Conservation (phyloP, 2,797 vertebrate genomes). For the Crenichthys baileyi region DNA sequence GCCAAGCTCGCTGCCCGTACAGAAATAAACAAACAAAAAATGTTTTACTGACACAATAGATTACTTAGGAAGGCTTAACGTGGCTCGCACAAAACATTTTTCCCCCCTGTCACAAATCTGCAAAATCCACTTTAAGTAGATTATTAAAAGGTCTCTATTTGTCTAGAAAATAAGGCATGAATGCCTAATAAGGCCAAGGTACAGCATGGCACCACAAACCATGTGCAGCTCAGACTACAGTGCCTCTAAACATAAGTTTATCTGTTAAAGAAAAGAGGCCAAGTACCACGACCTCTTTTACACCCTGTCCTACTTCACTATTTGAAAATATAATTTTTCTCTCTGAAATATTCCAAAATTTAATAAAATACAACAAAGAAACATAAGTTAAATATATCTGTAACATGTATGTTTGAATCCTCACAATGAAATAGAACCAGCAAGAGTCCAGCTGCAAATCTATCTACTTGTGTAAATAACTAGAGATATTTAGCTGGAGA, state of each 20-base stretch:
- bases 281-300: not conserved
- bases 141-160: constrained; percentile 50
- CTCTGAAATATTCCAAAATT: not conserved
- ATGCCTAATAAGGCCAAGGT: constrained; percentile 50
- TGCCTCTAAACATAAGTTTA: constrained; percentile 3
- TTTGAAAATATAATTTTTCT: not conserved
- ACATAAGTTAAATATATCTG: not conserved
- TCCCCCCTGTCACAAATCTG: constrained; percentile 53
- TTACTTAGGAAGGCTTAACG: constrained; percentile 47
- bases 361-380: not conserved
- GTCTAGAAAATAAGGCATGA: constrained; percentile 43
- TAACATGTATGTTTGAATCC: not conserved
- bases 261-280: not conserved
- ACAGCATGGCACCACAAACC: constrained; percentile 23
- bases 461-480: not conserved
- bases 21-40: constrained; percentile 18
- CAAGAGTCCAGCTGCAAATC: not conserved
- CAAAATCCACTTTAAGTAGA: constrained; percentile 53
- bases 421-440: not conserved
- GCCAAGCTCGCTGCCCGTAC: not conserved
- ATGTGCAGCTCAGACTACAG: constrained; percentile 27
- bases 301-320: not conserved
- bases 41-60: constrained; percentile 8
- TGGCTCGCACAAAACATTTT: constrained; percentile 43
- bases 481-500: not conserved